Base-by-base conservation (phyloP, 2,113 vertebrate species). In the Conger conger region DNA sequence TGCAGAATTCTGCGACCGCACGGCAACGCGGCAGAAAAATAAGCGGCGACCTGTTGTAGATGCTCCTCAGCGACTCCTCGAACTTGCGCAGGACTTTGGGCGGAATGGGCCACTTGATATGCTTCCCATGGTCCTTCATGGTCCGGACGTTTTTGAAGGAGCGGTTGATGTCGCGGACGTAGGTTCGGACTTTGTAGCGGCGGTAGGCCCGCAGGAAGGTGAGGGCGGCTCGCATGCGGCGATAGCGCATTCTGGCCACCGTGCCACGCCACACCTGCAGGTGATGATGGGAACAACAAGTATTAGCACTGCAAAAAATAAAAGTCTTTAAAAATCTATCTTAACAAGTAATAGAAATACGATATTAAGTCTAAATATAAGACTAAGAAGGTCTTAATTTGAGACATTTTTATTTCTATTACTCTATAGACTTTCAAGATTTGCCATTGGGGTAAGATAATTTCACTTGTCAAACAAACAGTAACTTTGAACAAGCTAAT, bases 261-360 rank as follows among this genome's bases (percentile, higher is more conserved):
- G 98, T 96, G 76, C 98, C 98, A 40, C 98, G 93, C 98, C 98
- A 99, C 11, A 99, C 95, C 98, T 99, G 87, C 0, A 1, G n/a
- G 45, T 23, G 35, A 57, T n/a, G 36, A 36, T 9, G 9, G 17
- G 57, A 16, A 54, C 35, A 50, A n/a, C n/a, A n/a, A n/a, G n/a
- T n/a, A n/a, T n/a, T n/a, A n/a, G n/a, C n/a, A n/a, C n/a, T n/a
- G n/a, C n/a, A n/a, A n/a, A n/a, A n/a, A n/a, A n/a, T n/a, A n/a
- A n/a, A n/a, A n/a, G n/a, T n/a, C n/a, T n/a, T n/a, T n/a, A n/a
- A n/a, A n/a, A n/a, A n/a, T n/a, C n/a, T n/a, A n/a, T n/a, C n/a
- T n/a, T n/a, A n/a, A n/a, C n/a, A n/a, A n/a, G n/a, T n/a, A n/a
- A n/a, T n/a, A n/a, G n/a, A n/a, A n/a, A n/a, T n/a, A n/a, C n/a